Base-by-base conservation (phyloP, 2,113 vertebrate species). In the Zapus hudsonius region DNA sequence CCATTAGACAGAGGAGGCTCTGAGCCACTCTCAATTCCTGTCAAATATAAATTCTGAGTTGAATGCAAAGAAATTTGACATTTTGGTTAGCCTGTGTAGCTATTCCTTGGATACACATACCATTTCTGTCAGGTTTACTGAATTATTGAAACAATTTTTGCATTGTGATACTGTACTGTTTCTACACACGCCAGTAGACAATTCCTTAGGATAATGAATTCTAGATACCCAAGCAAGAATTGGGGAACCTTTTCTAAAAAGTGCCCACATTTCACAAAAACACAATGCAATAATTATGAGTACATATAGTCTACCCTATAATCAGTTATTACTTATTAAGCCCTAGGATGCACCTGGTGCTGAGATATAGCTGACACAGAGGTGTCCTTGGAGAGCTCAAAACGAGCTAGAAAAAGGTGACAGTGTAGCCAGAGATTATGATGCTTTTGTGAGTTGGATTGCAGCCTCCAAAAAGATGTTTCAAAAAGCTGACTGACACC, bases 121-220 rank as follows among this genome's bases (percentile, higher is more conserved):
- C 40, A 25, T 52, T 67, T 82, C 84, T 87, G 33, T 87, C 73
- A 81, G 55, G 47, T 92, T 76, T 95, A 76, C 44, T 87, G 90
- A 91, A 96, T 94, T 78, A 90, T 2, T 57, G 76, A 78, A 93
- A 84, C 59, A 67, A 36, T 36, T 91, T 95, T 89, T 91, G 38
- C 67, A 27, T 76, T 73, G 42, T n/a, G 33, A 81, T 73, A 12
- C 40, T 22, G 3, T 16, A 7, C n/a, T 82, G 42, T 44, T 36
- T 82, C 33, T 75, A 76, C 52, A 64, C 8, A 88, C 11, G 38
- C 11, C 40, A 33, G 40, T 40, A 47, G 66, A 33, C 67, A 38
- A 44, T 78, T 76, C 31, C 67, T 47, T 42, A 87, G 47, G 66
- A 55, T n/a, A 79, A 83, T 70, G 61, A 79, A 92, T 67, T 87